Evolutionary conservation across 2,888 invertebrate genomes (phyloP).

Genomic region (Clanis bilineata): DNA sequence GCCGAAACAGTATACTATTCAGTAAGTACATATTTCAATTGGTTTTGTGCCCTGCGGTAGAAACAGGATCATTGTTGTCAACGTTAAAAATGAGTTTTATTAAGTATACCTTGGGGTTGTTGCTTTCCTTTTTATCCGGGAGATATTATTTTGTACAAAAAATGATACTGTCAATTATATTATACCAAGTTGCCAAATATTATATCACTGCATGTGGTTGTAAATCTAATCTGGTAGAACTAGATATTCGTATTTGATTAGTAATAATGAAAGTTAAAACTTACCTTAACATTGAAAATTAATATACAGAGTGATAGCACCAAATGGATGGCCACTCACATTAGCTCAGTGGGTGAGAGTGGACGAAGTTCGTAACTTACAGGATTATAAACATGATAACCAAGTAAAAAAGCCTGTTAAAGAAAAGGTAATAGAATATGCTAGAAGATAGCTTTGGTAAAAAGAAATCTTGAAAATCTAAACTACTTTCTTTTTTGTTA

Average conservation of each 20-base stretch:
- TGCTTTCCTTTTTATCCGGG: too few relatives aligned
- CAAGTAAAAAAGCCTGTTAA: slow-evolving; percentile 48
- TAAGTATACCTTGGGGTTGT: too few relatives aligned
- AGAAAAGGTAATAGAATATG: slow-evolving; percentile 40
- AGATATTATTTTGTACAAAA: too few relatives aligned
- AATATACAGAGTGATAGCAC: slow-evolving; percentile 51
- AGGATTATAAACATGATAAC: slow-evolving; percentile 40
- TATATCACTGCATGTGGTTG: too few relatives aligned
- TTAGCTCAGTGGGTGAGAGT: slow-evolving; percentile 64
- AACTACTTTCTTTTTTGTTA: slow-evolving; percentile 21
- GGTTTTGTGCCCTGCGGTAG: neutral
- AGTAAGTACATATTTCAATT: slow-evolving; percentile 42
- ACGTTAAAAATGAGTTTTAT: neutral
- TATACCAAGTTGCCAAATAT: too few relatives aligned
- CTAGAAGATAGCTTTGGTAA: too few relatives aligned
- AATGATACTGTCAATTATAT: too few relatives aligned
- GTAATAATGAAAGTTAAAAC: too few relatives aligned
- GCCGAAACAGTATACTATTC: slow-evolving; percentile 52
- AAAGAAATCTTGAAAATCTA: too few relatives aligned
- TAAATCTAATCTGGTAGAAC: too few relatives aligned
- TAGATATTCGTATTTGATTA: too few relatives aligned
- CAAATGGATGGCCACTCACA: slow-evolving; percentile 64
- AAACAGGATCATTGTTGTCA: neutral
- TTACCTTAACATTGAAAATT: too few relatives aligned
- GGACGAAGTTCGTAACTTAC: slow-evolving; percentile 54